Conservation (phyloP, 1,140 invertebrate genomes). For the Hormaphis cornu region DNA sequence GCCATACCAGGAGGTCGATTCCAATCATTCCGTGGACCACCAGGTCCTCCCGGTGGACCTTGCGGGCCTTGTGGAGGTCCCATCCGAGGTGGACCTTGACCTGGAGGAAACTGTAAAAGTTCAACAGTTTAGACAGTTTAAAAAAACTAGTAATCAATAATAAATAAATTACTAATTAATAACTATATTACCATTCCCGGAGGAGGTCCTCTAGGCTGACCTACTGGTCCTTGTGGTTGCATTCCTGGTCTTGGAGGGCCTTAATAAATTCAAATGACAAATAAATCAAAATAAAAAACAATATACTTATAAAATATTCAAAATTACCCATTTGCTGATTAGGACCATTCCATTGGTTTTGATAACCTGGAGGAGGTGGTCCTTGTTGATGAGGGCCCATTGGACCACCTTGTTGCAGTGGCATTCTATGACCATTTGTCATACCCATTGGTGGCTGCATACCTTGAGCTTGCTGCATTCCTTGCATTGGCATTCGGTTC, state of each 20-base stretch:
- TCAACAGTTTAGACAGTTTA: not conserved
- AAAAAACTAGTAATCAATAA: too few relatives aligned
- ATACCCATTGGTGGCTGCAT: slow-evolving; percentile 45
- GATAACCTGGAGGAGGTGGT: slow-evolving; percentile 33
- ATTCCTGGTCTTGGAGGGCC: slow-evolving; percentile 41
- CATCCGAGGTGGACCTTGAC: slow-evolving; percentile 46
- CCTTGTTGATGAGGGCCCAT: slow-evolving; percentile 31
- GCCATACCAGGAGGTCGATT: slow-evolving; percentile 55
- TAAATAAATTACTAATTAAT: not conserved
- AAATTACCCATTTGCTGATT: slow-evolving; percentile 36
- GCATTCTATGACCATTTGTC: slow-evolving; percentile 37
- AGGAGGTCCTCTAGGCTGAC: slow-evolving; percentile 51
- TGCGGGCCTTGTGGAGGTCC: slow-evolving; percentile 48
- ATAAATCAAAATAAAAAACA: not conserved
- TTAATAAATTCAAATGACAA: slow-evolving; percentile 15
- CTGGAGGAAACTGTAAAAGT: slow-evolving; percentile 46
- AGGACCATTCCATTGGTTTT: slow-evolving; percentile 48
- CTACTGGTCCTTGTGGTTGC: slow-evolving; percentile 50
- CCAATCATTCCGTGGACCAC: slow-evolving; percentile 59
- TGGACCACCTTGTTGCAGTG: slow-evolving; percentile 31
- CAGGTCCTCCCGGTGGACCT: slow-evolving; percentile 46
- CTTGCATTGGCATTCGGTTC: slow-evolving; percentile 45
- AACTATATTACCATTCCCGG: slow-evolving; percentile 56
- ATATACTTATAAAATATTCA: not conserved
- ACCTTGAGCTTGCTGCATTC: slow-evolving; percentile 43